Percentiles rank a stretch among this genome's conserved stretches.
Conservation (phyloP, 2,113 vertebrate species). For the Protobothrops flavoviridis region DNA sequence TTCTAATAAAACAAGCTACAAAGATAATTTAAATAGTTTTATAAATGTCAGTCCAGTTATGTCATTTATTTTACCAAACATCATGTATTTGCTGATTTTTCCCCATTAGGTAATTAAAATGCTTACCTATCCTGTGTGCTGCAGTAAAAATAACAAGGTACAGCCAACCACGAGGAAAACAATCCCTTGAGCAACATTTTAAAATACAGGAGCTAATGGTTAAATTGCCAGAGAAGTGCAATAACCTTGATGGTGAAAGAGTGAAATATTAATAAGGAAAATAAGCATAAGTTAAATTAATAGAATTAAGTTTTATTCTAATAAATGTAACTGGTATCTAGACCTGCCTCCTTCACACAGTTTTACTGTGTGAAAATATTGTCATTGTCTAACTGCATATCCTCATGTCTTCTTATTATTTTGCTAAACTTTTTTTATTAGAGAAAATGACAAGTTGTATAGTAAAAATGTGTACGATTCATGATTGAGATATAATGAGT, state of each 20-base stretch:
- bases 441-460: neutral
- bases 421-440: neutral
- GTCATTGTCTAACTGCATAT: neutral
- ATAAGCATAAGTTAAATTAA: neutral
- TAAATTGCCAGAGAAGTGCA: slow-evolving; percentile 51
- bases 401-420: neutral
- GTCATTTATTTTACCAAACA: slow-evolving; percentile 10
- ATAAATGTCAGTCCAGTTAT: slow-evolving; percentile 31
- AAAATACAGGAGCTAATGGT: slow-evolving; percentile 44
- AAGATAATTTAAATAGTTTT: slow-evolving; percentile 33
- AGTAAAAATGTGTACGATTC: neutral
- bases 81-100: slow-evolving; percentile 4
- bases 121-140: slow-evolving; percentile 26
- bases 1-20: slow-evolving; percentile 36
- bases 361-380: neutral
- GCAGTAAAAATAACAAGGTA: slow-evolving; percentile 28
- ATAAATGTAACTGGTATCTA: neutral
- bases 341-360: neutral
- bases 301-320: neutral
- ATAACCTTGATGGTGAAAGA: slow-evolving; percentile 17
- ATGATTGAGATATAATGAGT: neutral
- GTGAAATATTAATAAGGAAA: slow-evolving; percentile 38
- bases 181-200: slow-evolving; percentile 42
- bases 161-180: slow-evolving; percentile 27
- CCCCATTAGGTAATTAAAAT: slow-evolving; percentile 40